These are phyloP conservation scores for Periophthalmus magnuspinnatus DNA, from an alignment of 2,797 vertebrate genomes.

Conservation along the genomic window DNA sequence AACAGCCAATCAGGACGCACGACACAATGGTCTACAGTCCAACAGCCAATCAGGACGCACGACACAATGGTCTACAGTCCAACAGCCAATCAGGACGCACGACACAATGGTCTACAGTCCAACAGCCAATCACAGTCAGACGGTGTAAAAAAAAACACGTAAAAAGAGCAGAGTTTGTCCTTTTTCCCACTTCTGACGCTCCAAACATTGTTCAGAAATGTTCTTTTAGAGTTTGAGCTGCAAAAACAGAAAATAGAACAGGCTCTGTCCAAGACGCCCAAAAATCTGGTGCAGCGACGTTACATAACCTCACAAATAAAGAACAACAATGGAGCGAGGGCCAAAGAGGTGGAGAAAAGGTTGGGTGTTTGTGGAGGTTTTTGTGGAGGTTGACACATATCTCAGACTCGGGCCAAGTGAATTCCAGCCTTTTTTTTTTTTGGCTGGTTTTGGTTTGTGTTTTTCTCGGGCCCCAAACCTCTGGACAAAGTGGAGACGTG, in stretches of 20 bases:
- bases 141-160: too few relatives aligned
- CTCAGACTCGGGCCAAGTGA: neutral
- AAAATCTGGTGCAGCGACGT: constrained; percentile 17
- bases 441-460: too few relatives aligned
- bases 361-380: neutral
- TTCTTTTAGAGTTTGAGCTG: neutral
- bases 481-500: constrained; percentile 22
- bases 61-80: too few relatives aligned
- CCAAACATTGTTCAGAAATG: neutral
- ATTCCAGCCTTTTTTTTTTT: neutral
- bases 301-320: constrained; percentile 13
- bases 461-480: constrained; percentile 6
- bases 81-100: too few relatives aligned
- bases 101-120: too few relatives aligned
- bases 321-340: constrained; percentile 5
- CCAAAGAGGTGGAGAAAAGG: too few relatives aligned
- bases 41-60: too few relatives aligned
- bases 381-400: neutral
- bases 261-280: constrained; percentile 5
- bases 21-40: too few relatives aligned
- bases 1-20: too few relatives aligned
- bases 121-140: too few relatives aligned
- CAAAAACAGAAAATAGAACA: constrained; percentile 1
- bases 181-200: neutral
- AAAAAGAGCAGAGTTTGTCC: too few relatives aligned